Conservation (phyloP, 2,113 vertebrate genomes). For the Toxotes chatareus region DNA sequence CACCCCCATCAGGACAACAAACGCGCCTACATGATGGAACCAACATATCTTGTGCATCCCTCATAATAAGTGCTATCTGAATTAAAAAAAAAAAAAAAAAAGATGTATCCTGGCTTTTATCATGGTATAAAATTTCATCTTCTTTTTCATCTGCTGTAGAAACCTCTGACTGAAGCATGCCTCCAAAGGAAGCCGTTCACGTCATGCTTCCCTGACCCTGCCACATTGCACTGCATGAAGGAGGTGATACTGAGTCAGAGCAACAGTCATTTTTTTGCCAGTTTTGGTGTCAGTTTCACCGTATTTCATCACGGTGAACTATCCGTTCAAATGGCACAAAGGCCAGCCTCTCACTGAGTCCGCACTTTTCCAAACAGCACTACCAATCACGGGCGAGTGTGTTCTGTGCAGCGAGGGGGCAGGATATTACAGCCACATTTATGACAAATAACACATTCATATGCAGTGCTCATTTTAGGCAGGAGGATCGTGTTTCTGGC, state of each 20-base stretch:
- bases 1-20: not conserved
- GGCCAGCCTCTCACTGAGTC: conserved; percentile 10
- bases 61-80: not conserved
- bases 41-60: not conserved
- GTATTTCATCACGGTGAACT: conserved; percentile 19
- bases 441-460: conserved; percentile 30
- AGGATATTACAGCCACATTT: conserved; percentile 4
- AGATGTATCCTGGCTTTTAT: not conserved
- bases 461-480: conserved; percentile 1
- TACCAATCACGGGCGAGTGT: not conserved
- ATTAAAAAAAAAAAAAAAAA: not conserved
- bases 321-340: not conserved
- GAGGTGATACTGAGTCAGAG: not conserved
- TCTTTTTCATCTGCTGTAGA: not conserved
- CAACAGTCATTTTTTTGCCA: not conserved
- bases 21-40: conserved; percentile 9
- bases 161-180: no score
- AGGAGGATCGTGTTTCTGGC: conserved; percentile 22
- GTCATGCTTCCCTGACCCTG: no score
- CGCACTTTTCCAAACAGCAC: conserved; percentile 10
- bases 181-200: no score
- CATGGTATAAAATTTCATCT: not conserved
- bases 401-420: not conserved
- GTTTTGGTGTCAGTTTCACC: not conserved
- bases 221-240: not conserved